Evolutionary conservation across 2,113 vertebrate species (phyloP), one percentile per base, ranked within the genome.

Genomic region (Butorides virescens): DNA sequence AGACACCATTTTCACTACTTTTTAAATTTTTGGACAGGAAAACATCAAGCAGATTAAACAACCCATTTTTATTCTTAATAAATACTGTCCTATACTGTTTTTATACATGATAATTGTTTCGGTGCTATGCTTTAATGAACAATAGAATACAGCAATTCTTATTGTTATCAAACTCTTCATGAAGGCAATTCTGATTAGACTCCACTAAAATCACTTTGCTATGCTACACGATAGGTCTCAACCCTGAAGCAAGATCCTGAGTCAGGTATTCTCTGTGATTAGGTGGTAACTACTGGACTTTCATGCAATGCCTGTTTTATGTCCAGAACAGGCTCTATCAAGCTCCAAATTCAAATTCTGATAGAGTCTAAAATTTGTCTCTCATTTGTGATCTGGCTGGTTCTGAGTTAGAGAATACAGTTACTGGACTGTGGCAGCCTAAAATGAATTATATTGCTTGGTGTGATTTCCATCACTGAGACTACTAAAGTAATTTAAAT

Each of bases 401-500:
- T 92, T 95, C 63, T 34, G 76, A 72, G 55, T 59, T 79, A 93
- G 58, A 91, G 79, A 97, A 90, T 91, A 93, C 27, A 86, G 76
- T 74, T 67, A 59, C 25, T 73, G 44, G 49, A 36, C 15, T 88
- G 2, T 75, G 32, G 20, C 1, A 36, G 52, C 93, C 91, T 95
- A 95, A 67, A 97, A 95, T 77, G 66, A 93, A 76, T 84, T 87
- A 71, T 68, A 90, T 94, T 80, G 44, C 25, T 94, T 62, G 49
- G 44, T 87, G 61, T 62, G 72, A 93, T 96, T 97, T 74, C 46
- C 91, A 29, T 58, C 47, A 67, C 17, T 95, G 61, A 91, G 63
- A 70, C 18, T 91, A 78, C 7, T 66, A 78, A 90, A 93, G 72
- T 74, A 95, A 96, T 88, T 94, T 93, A 92, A 92, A 88, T 68